These are phyloP conservation scores for Eucriotettix oculatus DNA, from an alignment of 2,888 invertebrate species.

Conservation along the genomic window DNA sequence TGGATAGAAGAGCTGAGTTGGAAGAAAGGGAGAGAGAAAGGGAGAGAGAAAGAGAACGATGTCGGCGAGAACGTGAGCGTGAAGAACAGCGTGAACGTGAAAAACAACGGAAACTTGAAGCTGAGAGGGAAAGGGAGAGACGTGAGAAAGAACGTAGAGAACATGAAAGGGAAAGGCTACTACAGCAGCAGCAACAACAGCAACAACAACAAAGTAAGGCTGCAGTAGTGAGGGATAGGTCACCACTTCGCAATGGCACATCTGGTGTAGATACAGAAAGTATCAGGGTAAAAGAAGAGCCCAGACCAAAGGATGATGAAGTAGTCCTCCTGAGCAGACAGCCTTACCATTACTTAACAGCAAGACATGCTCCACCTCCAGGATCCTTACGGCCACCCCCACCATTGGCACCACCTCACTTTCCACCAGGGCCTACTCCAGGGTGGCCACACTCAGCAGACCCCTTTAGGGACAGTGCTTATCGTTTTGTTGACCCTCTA, in stretches of 20 bases:
- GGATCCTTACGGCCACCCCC: slow-evolving; percentile 17
- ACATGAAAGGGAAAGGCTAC: slow-evolving; percentile 30
- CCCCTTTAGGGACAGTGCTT: slow-evolving; percentile 43
- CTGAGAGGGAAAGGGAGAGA: slow-evolving; percentile 12
- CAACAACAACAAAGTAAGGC: slow-evolving; percentile 21
- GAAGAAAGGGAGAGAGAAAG: slow-evolving; percentile 33
- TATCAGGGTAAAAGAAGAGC: slow-evolving; percentile 48
- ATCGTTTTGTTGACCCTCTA: slow-evolving; percentile 47
- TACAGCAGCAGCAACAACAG: slow-evolving; percentile 33
- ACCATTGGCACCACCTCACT: slow-evolving; percentile 27
- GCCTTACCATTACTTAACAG: slow-evolving; percentile 18
- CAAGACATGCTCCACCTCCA: neutral
- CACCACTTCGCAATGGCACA: slow-evolving; percentile 55
- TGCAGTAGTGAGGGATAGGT: slow-evolving; percentile 38
- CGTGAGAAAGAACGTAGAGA: slow-evolving; percentile 18
- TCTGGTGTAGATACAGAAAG: slow-evolving; percentile 20
- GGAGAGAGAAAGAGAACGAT: slow-evolving; percentile 28
- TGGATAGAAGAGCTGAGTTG: slow-evolving; percentile 39
- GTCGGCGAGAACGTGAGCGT: slow-evolving; percentile 37
- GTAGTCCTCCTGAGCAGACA: slow-evolving; percentile 26
- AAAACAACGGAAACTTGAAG: slow-evolving; percentile 16
- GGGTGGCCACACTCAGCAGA: slow-evolving; percentile 19
- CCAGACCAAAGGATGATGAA: slow-evolving; percentile 24
- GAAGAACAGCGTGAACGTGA: slow-evolving; percentile 45
- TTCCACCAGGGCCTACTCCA: slow-evolving; percentile 19